Evolutionary conservation across 2,797 vertebrate species (phyloP).

Genomic region (Eulemur coronatus): DNA sequence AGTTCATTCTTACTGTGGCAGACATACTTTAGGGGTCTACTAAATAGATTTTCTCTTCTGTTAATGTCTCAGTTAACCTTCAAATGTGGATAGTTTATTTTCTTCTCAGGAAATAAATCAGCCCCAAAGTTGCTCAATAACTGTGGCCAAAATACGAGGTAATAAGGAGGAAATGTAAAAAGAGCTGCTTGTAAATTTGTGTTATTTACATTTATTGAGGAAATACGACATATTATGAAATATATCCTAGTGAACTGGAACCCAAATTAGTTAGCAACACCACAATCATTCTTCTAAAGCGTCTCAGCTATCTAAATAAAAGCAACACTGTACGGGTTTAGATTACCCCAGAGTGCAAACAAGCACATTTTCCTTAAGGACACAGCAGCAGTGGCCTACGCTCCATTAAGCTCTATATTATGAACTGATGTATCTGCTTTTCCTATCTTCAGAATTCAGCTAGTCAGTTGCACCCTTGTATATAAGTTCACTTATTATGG

Average conservation of each 20-base stretch:
- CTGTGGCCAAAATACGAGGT: neutral
- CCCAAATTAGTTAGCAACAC: constrained; percentile 21
- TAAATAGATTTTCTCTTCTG: constrained; percentile 28
- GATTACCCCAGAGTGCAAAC: neutral
- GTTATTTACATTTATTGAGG: constrained; percentile 61
- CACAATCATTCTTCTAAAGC: constrained; percentile 25
- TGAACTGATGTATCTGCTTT: neutral
- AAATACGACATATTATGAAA: constrained; percentile 30
- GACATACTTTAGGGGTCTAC: neutral
- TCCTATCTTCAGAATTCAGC: neutral
- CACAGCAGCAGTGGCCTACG: neutral
- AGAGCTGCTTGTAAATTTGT: constrained; percentile 45
- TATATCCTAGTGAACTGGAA: constrained; percentile 23
- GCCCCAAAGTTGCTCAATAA: constrained; percentile 21
- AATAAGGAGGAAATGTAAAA: constrained; percentile 34
- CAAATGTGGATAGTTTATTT: constrained; percentile 38
- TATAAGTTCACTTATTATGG: neutral
- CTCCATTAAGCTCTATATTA: constrained; percentile 16
- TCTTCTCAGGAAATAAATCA: constrained; percentile 60
- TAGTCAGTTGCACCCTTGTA: neutral
- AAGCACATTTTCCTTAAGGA: constrained; percentile 17
- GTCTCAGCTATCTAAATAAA: constrained; percentile 5
- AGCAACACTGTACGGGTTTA: neutral
- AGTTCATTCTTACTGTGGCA: neutral
- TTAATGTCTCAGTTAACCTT: constrained; percentile 66